Base-by-base conservation (phyloP, 2,888 invertebrate genomes). In the Spicauda simplicius region DNA sequence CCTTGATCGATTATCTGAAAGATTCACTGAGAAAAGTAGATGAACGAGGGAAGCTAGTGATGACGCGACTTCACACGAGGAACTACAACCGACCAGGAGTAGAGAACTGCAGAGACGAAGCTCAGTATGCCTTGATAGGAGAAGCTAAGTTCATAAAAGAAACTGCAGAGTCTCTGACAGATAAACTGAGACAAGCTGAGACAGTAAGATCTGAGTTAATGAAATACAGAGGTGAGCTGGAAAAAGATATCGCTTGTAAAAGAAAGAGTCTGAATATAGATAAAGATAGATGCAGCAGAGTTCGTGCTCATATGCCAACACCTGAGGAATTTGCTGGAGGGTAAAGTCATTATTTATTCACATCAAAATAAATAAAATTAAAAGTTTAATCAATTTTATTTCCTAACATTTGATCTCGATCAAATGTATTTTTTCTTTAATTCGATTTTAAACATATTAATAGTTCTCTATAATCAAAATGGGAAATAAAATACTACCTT, bases 31-130 rank as follows among this genome's bases (percentile, higher is more conserved):
- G 96, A 65, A 95, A 96, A 76, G 94, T 97, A 73, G 96, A 97
- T 77, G 93, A 95, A 37, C 95, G 96, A 3, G 95, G 97, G 92
- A 98, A 98, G 84, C 95, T 97, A 54, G 97, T 96, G 0, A 97
- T 97, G 87, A 97, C 98, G 0, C 94, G 98, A 58, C 93, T 98
- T 69, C 95, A 96, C 77, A 95, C 95, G 77, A 94, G 98, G 69
- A 94, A 95, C 66, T 92, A 93, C 61, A 90, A 90, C 63, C 93
- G 98, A 10, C 96, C 96, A 0, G 95, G 96, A 68, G 97, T 97
- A 0, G 98, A 98, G 82, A 96, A 96, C 78, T 98, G 97, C 79
- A 94, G 97, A 62, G 98, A 98, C 85, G 94, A 94, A 20, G 95
- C 97, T 0, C 98, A 98, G 82, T 96, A 95, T 79, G 96, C 94